Conservation (phyloP, 2,888 invertebrate genomes). For the Dysmachus trigonus region DNA sequence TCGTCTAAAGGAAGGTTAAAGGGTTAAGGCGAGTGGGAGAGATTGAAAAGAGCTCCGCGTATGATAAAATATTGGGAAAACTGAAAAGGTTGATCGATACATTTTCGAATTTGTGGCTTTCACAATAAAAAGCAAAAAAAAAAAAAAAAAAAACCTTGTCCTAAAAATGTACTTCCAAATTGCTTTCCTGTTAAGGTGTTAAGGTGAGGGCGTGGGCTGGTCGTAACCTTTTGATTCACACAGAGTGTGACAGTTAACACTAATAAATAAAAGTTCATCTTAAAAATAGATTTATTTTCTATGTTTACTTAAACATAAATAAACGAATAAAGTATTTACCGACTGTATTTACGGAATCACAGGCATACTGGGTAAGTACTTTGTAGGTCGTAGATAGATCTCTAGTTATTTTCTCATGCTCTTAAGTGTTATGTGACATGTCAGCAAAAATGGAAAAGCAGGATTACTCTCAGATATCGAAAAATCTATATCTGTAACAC, state of each 20-base stretch:
- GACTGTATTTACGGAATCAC: background rate
- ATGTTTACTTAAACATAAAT: background rate
- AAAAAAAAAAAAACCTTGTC: background rate
- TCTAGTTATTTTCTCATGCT: too few relatives aligned
- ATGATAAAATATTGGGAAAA: background rate
- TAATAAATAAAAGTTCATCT: background rate
- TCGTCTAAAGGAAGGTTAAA: background rate
- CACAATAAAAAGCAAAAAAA: background rate
- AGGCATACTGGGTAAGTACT: too few relatives aligned
- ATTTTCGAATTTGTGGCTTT: background rate
- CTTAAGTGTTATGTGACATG: too few relatives aligned
- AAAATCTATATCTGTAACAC: too few relatives aligned
- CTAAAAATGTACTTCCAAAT: background rate
- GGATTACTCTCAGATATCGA: too few relatives aligned
- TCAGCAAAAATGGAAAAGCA: too few relatives aligned
- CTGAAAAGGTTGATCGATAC: background rate
- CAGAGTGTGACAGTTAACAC: background rate
- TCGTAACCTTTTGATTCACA: background rate
- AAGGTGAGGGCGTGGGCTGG: background rate
- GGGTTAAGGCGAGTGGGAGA: background rate
- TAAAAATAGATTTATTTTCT: background rate
- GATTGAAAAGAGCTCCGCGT: background rate
- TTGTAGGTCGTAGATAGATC: too few relatives aligned
- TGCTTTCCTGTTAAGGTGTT: background rate
- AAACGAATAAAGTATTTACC: background rate